Conservation (phyloP, 2,797 vertebrate species). For the Zenarchopterus dispar region DNA sequence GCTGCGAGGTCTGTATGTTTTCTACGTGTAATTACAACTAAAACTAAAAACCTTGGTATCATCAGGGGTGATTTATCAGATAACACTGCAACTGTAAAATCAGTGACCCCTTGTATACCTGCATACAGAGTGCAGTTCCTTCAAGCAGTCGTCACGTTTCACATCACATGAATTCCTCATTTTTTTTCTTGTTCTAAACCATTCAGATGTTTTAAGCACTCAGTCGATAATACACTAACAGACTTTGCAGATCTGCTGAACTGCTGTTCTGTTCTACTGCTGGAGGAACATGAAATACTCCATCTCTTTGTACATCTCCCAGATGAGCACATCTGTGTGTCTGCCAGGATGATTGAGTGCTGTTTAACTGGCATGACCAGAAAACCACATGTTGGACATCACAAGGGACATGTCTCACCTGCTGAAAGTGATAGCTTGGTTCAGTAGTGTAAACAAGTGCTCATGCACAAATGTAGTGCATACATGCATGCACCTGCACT, state of each 20-base stretch:
- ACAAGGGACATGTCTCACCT: constrained; percentile 74
- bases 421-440: constrained; percentile 61
- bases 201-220: constrained; percentile 6
- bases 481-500: constrained; percentile 23
- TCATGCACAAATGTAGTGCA: constrained; percentile 51
- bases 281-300: constrained; percentile 20
- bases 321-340: constrained; percentile 71
- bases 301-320: constrained; percentile 45
- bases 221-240: constrained; percentile 4
- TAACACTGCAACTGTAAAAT: too few relatives aligned
- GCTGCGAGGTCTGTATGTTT: too few relatives aligned
- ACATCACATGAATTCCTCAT: background rate
- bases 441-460: constrained; percentile 46
- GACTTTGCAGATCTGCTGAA: background rate
- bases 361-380: constrained; percentile 72
- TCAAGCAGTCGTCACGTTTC: background rate
- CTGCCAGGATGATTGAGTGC: constrained; percentile 68
- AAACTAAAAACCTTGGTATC: too few relatives aligned
- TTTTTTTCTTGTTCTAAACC: constrained; percentile 18
- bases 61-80: too few relatives aligned
- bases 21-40: too few relatives aligned
- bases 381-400: constrained; percentile 79
- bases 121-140: too few relatives aligned
- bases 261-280: background rate
- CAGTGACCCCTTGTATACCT: too few relatives aligned